Evolutionary conservation across 2,797 vertebrate genomes (phyloP).

Genomic region (Potorous gilbertii): DNA sequence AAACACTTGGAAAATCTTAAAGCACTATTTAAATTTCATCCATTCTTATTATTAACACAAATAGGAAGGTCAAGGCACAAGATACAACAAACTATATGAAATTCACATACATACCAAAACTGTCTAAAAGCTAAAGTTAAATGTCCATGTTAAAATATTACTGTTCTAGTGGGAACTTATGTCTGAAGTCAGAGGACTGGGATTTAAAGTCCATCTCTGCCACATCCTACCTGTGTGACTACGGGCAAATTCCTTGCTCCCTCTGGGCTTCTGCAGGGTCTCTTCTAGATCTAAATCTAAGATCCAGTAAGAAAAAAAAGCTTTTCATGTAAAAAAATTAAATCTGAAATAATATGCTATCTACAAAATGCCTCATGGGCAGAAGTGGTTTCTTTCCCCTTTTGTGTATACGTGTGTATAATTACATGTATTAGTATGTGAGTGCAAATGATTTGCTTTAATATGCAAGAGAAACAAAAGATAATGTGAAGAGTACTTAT

Average conservation of each 20-base stretch:
- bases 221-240: neutral
- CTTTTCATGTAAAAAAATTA: neutral
- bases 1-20: neutral
- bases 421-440: too few species aligned
- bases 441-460: neutral
- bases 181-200: neutral
- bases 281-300: neutral
- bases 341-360: neutral
- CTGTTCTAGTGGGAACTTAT: neutral
- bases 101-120: neutral
- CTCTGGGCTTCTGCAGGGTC: neutral
- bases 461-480: neutral
- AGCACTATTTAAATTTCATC: neutral
- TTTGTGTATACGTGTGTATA: neutral
- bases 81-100: neutral
- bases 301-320: neutral
- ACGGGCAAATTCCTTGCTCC: neutral
- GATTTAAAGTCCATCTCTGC: neutral
- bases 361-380: neutral
- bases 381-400: neutral
- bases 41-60: neutral
- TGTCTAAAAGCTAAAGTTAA: neutral
- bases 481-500: neutral
- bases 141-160: neutral
- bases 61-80: conserved; percentile 9